phyloP scores from a whole-genome alignment of 2,888 invertebrate species.

The Lasioglossum calceatum region DNA sequence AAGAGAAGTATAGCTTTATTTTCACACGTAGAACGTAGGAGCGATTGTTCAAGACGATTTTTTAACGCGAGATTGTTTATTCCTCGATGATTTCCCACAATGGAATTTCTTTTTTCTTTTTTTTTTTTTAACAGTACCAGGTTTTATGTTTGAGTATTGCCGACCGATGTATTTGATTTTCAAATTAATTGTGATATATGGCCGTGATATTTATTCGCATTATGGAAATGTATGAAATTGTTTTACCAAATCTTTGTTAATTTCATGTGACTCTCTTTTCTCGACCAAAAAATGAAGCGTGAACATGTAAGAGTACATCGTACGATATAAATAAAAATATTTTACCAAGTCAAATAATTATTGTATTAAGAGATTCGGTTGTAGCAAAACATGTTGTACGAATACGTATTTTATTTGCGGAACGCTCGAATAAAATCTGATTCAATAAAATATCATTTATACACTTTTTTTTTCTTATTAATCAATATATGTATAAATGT shows the following conservation, averaged over 20 bases:
- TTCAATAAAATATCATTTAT: slow-evolving; percentile 34
- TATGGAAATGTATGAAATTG: slow-evolving; percentile 24
- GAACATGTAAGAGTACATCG: background rate
- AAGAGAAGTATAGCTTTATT: slow-evolving; percentile 43
- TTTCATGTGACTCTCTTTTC: slow-evolving; percentile 19
- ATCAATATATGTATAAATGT: slow-evolving; percentile 18
- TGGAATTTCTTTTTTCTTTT: background rate
- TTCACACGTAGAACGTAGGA: slow-evolving; percentile 30
- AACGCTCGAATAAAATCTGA: slow-evolving; percentile 42
- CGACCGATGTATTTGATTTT: slow-evolving; percentile 22
- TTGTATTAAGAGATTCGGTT: slow-evolving; percentile 14
- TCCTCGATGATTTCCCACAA: background rate
- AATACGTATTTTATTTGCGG: slow-evolving; percentile 21
- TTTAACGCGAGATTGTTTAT: slow-evolving; percentile 19
- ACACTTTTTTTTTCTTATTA: slow-evolving; percentile 12
- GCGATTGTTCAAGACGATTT: slow-evolving; percentile 38
- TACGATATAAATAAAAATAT: slow-evolving; percentile 20
- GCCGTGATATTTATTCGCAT: slow-evolving; percentile 25
- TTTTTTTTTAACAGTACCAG: background rate
- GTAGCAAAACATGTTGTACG: slow-evolving; percentile 31
- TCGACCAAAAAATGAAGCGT: background rate
- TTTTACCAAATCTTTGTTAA: slow-evolving; percentile 33
- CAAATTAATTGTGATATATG: slow-evolving; percentile 34
- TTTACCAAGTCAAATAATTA: background rate
- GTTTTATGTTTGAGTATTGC: slow-evolving; percentile 12